phyloP scores from a whole-genome alignment of 1,140 invertebrate genomes.

The Drosophila bipectinata region DNA sequence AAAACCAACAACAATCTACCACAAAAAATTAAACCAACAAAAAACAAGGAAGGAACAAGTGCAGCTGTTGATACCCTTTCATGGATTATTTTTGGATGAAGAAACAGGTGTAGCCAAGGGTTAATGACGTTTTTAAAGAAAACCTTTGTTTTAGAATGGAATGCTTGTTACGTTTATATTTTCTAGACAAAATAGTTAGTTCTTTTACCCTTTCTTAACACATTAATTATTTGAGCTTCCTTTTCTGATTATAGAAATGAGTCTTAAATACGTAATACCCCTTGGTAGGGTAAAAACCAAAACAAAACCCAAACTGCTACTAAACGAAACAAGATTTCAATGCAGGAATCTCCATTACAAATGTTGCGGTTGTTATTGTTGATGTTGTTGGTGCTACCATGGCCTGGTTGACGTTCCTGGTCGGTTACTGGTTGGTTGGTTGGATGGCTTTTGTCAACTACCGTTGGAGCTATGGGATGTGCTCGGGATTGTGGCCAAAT shows the following conservation, averaged over 20 bases:
- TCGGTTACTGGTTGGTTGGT: slow-evolving; percentile 16
- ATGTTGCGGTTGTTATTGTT: slow-evolving; percentile 59
- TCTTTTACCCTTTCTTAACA: no score
- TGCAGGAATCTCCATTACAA: slow-evolving; percentile 79
- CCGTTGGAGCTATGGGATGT: slow-evolving; percentile 15
- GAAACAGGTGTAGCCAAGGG: neutral
- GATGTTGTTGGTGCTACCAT: neutral
- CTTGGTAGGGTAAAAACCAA: slow-evolving; percentile 34
- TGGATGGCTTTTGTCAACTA: slow-evolving; percentile 65
- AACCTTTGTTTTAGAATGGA: no score
- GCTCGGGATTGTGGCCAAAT: slow-evolving; percentile 23
- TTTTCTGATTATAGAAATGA: neutral
- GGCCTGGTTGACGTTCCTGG: slow-evolving; percentile 17
- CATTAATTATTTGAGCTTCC: no score
- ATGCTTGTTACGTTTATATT: no score
- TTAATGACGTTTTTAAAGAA: neutral
- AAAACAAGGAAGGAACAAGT: slow-evolving; percentile 5
- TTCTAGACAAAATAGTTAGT: no score
- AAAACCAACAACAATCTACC: neutral
- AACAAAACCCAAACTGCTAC: slow-evolving; percentile 35
- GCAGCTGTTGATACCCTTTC: slow-evolving; percentile 11
- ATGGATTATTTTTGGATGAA: neutral
- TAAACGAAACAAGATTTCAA: slow-evolving; percentile 74
- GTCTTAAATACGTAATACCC: neutral
- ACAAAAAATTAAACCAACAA: slow-evolving; percentile 41